Percentiles rank a stretch among this genome's conserved stretches.
Conservation (phyloP, 2,888 invertebrate genomes). For the Platynereis dumerilii region DNA sequence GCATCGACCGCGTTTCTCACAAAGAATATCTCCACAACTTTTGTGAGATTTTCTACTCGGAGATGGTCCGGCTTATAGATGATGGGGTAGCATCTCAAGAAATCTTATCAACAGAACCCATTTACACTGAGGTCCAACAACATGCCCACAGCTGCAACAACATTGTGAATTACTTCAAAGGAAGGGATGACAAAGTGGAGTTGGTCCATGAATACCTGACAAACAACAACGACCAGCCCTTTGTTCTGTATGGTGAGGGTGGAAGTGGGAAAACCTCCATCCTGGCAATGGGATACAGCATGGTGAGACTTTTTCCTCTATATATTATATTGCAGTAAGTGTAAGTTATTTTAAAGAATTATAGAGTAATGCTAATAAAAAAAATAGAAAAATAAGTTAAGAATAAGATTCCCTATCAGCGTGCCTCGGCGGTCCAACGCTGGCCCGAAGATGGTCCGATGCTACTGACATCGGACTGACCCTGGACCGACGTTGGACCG, state of each 20-base stretch:
- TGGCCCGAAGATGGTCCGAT: too few relatives aligned
- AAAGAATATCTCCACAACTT: conserved; percentile 18
- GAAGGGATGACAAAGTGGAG: conserved; percentile 33
- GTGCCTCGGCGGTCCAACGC: too few relatives aligned
- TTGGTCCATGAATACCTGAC: conserved; percentile 51
- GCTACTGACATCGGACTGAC: too few relatives aligned
- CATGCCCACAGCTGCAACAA: conserved; percentile 88
- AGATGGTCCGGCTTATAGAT: conserved; percentile 16
- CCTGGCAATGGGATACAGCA: conserved; percentile 84
- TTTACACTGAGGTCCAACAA: conserved; percentile 64
- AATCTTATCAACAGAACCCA: conserved; percentile 9
- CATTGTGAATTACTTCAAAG: conserved; percentile 27
- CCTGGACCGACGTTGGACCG: too few relatives aligned
- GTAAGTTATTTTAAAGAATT: conserved; percentile 10
- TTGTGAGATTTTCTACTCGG: conserved; percentile 17
- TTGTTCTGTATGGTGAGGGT: conserved; percentile 92
- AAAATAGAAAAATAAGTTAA: background rate
- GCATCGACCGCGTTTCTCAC: conserved; percentile 12
- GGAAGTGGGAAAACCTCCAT: conserved; percentile 98
- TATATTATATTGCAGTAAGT: background rate
- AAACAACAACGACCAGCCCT: conserved; percentile 59
- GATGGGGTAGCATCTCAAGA: conserved; percentile 9
- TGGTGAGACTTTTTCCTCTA: conserved; percentile 52
- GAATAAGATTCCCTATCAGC: background rate
- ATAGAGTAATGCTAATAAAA: too few relatives aligned